Evolutionary conservation across 2,888 invertebrate genomes (phyloP), one percentile per base, ranked within the genome.

Genomic region (Drosophila formosana): DNA sequence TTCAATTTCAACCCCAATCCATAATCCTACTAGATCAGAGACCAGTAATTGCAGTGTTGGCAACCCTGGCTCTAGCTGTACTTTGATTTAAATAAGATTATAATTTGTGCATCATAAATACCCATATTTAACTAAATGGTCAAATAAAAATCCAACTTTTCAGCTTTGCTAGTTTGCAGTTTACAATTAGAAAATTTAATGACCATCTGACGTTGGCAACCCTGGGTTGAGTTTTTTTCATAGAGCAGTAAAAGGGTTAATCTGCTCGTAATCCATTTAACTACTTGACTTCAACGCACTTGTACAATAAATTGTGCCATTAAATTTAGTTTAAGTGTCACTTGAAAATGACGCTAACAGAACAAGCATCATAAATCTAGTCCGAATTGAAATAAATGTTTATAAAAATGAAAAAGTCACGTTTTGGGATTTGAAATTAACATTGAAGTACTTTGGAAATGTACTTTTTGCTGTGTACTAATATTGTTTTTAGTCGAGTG

Each of bases 251-350:
- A 43, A 45, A 13, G 32, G 9, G 45, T 25, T 26, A n/a, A 13
- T 13, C 6, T 28, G 37, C 9, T 41, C n/a, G 7, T 47, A 39
- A 37, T 64, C 45, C 13, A 18, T 63, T 64, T 8, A 57, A 50
- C 26, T 45, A 52, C 52, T 47, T 32, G 28, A 74, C 32, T 46
- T 7, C 28, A 49, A 45, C 51, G 50, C 46, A 57, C 66, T 61
- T 66, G 63, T 51, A 45, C 46, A 9, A 76, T 45, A 77, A 74
- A 77, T 60, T 56, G 56, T 53, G 32, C 26, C 61, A 74, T 66
- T 74, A 77, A 69, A 77, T 75, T 56, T 51, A 45, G 56, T 80
- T 70, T 52, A 78, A 80, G 72, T 34, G 60, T 65, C 64, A 69
- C 76, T 78, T 52, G 60, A 65, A 46, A 43, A 62, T 65, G 80